Percentiles rank a stretch among this genome's conserved stretches.
These are phyloP conservation scores for Mola mola DNA, from an alignment of 2,113 vertebrate genomes.

Conservation along the genomic window DNA sequence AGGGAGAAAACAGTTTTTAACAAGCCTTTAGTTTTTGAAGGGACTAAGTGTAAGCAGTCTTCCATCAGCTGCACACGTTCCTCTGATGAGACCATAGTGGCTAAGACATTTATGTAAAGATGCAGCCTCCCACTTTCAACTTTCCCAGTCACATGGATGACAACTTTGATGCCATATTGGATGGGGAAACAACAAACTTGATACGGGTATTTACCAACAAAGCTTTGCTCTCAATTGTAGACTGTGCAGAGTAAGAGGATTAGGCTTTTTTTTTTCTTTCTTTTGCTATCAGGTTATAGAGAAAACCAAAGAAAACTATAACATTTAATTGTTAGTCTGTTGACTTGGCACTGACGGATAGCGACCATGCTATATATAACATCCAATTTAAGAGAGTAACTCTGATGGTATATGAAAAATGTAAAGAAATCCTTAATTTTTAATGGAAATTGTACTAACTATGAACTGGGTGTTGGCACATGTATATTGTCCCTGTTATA, in stretches of 20 bases:
- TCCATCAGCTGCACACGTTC: conserved; percentile 76
- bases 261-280: conserved; percentile 55
- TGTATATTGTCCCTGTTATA: not conserved
- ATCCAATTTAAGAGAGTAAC: not conserved
- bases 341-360: conserved; percentile 39
- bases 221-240: conserved; percentile 60
- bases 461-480: not conserved
- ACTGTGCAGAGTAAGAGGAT: conserved; percentile 81
- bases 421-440: too few relatives aligned
- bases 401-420: conserved; percentile 1
- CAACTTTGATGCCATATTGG: conserved; percentile 77
- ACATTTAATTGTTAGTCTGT: conserved; percentile 77
- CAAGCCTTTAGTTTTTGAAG: conserved; percentile 78
- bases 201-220: conserved; percentile 83
- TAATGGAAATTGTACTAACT: too few relatives aligned
- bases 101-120: conserved; percentile 72
- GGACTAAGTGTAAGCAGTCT: conserved; percentile 74
- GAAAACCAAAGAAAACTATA: conserved; percentile 61
- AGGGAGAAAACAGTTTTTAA: conserved; percentile 71
- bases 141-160: conserved; percentile 66
- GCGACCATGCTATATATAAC: conserved; percentile 7
- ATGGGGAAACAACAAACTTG: conserved; percentile 73
- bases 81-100: conserved; percentile 67
- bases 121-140: conserved; percentile 70
- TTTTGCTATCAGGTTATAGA: conserved; percentile 68